These are phyloP conservation scores for Spodoptera frugiperda DNA, from an alignment of 1,140 invertebrate genomes.

Conservation along the genomic window DNA sequence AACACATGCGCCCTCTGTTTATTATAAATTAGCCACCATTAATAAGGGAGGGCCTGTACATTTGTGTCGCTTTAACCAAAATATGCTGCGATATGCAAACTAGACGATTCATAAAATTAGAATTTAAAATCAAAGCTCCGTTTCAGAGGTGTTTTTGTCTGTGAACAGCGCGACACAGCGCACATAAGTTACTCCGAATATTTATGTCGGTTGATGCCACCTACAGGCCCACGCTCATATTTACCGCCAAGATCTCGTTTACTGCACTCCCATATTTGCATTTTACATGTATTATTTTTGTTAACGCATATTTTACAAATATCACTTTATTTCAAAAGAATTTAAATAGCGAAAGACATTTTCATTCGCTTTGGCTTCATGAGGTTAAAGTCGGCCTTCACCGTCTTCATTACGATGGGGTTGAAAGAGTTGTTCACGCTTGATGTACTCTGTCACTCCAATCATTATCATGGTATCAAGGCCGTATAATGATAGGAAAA, in stretches of 20 bases:
- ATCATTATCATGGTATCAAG: no score
- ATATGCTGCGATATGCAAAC: slow-evolving; percentile 78
- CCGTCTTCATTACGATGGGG: background rate
- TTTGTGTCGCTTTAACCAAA: slow-evolving; percentile 44
- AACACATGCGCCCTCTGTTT: slow-evolving; percentile 19
- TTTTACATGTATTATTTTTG: slow-evolving; percentile 62
- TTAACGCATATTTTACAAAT: slow-evolving; percentile 33
- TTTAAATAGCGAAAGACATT: background rate
- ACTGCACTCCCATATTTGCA: slow-evolving; percentile 70
- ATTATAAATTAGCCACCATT: slow-evolving; percentile 44
- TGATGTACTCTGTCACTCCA: no score
- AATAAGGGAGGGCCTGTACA: slow-evolving; percentile 35
- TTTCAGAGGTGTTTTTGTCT: slow-evolving; percentile 81
- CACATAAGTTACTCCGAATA: slow-evolving; percentile 78
- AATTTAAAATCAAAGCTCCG: slow-evolving; percentile 83
- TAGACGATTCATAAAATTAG: slow-evolving; percentile 81
- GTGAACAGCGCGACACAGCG: slow-evolving; percentile 65
- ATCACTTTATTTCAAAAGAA: slow-evolving; percentile 9
- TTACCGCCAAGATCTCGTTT: slow-evolving; percentile 77
- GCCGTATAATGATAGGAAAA: no score
- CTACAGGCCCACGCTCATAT: slow-evolving; percentile 70
- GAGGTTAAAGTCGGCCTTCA: background rate
- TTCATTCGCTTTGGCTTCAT: slow-evolving; percentile 1
- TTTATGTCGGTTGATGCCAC: slow-evolving; percentile 76
- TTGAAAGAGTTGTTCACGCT: no score